phyloP scores from a whole-genome alignment of 1,140 invertebrate species.

The Pygmarrhopalites habei region DNA sequence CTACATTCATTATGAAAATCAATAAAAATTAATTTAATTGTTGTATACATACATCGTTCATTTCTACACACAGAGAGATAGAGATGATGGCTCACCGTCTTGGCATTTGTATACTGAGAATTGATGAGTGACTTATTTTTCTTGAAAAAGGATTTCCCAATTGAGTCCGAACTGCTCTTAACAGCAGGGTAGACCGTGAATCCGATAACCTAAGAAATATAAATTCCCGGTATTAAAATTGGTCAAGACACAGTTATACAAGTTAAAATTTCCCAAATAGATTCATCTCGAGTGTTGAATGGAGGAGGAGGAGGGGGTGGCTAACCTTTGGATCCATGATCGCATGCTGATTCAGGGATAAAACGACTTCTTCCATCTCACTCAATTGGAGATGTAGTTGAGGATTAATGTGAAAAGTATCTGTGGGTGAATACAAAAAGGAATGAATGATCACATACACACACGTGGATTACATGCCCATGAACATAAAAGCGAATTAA shows the following conservation, averaged over 20 bases:
- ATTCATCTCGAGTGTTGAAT: too few relatives aligned
- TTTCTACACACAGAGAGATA: too few relatives aligned
- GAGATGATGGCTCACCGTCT: conserved; percentile 83
- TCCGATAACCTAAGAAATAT: conserved; percentile 79
- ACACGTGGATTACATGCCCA: too few relatives aligned
- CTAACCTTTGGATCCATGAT: conserved; percentile 80
- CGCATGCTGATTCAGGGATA: conserved; percentile 82
- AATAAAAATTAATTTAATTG: conserved; percentile 10
- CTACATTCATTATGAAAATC: conserved; percentile 38
- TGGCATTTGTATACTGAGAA: conserved; percentile 84
- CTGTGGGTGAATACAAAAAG: conserved; percentile 47
- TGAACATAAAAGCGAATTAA: too few relatives aligned
- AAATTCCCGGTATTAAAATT: too few relatives aligned
- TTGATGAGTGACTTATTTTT: conserved; percentile 80
- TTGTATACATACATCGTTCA: too few relatives aligned
- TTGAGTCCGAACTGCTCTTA: conserved; percentile 59
- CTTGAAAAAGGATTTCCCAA: conserved; percentile 71
- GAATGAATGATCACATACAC: background rate
- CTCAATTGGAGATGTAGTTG: conserved; percentile 73
- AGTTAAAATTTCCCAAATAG: too few relatives aligned
- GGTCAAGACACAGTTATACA: too few relatives aligned
- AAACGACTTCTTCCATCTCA: conserved; percentile 75
- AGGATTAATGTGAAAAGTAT: conserved; percentile 90
- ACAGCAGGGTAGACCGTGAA: conserved; percentile 78
- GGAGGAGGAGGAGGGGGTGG: too few relatives aligned